phyloP scores from a whole-genome alignment of 2,113 vertebrate species.

The Puma concolor region DNA sequence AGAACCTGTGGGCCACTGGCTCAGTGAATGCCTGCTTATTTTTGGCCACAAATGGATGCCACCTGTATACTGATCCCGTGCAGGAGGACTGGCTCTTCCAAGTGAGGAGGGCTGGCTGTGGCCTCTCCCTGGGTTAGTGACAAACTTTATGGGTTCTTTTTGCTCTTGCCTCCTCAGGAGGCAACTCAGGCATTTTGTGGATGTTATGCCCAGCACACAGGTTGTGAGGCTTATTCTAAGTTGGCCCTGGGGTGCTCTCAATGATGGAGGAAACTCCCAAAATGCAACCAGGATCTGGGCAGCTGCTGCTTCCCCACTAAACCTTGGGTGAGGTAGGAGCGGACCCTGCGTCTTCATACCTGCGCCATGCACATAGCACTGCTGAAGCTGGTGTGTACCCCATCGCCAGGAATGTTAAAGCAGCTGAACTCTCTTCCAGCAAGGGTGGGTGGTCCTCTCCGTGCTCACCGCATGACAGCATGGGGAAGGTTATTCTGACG shows the following conservation, averaged over 20 bases:
- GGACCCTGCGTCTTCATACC: background rate
- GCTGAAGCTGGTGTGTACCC: too few relatives aligned
- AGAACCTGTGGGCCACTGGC: background rate
- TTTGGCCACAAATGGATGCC: background rate
- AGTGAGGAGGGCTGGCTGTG: background rate
- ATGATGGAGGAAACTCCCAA: too few relatives aligned
- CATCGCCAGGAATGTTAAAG: too few relatives aligned
- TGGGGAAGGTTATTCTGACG: too few relatives aligned
- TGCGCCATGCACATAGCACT: fast-evolving
- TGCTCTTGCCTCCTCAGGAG: background rate
- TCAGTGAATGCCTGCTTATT: background rate
- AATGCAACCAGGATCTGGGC: background rate
- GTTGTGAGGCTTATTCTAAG: background rate
- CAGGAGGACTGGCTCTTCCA: too few relatives aligned
- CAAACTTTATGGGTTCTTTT: too few relatives aligned
- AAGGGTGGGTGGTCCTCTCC: background rate
- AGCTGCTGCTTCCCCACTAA: too few relatives aligned
- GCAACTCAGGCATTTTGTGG: background rate
- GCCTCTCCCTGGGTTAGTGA: background rate
- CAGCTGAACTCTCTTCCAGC: too few relatives aligned
- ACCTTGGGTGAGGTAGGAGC: background rate
- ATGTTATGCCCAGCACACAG: background rate
- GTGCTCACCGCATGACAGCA: fast-evolving
- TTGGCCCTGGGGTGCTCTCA: background rate
- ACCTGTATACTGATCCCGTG: background rate